Conservation (phyloP, 2,888 invertebrate species). For the Thecophora atra region DNA sequence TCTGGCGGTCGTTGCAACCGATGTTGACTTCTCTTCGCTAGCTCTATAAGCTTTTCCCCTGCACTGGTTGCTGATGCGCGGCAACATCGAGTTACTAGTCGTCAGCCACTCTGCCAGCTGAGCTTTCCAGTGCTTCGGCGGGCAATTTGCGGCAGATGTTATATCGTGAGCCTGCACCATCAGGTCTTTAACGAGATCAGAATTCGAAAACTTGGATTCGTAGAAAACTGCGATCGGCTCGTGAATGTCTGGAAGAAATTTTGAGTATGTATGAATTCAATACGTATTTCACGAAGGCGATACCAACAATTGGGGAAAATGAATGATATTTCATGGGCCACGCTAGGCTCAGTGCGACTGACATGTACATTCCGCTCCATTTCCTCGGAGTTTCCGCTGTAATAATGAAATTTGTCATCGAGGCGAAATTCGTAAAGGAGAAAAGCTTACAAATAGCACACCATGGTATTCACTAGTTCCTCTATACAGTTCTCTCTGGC, state of each 20-base stretch:
- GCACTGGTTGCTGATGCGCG: slow-evolving; percentile 53
- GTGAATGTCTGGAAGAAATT: slow-evolving; percentile 72
- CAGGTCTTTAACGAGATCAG: slow-evolving; percentile 50
- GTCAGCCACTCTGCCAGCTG: slow-evolving; percentile 53
- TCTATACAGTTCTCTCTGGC: slow-evolving; percentile 76
- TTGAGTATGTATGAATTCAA: slow-evolving; percentile 39
- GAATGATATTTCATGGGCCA: slow-evolving; percentile 84
- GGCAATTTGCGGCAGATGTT: slow-evolving; percentile 44
- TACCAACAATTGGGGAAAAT: slow-evolving; percentile 78
- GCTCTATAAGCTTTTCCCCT: slow-evolving; percentile 34
- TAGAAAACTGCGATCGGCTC: slow-evolving; percentile 73
- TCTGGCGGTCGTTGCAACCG: slow-evolving; percentile 41
- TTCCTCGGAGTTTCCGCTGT: slow-evolving; percentile 65
- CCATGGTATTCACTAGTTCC: slow-evolving; percentile 68
- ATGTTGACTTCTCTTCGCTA: slow-evolving; percentile 46
- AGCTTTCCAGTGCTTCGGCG: slow-evolving; percentile 51
- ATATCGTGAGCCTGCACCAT: slow-evolving; percentile 52
- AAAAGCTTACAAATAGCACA: slow-evolving; percentile 63
- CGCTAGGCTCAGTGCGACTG: slow-evolving; percentile 73
- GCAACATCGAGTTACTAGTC: slow-evolving; percentile 49
- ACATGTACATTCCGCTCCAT: slow-evolving; percentile 84
- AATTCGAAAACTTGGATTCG: slow-evolving; percentile 46
- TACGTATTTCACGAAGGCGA: neutral
- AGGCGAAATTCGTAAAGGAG: slow-evolving; percentile 46
- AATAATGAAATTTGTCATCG: slow-evolving; percentile 50